Percentiles rank a stretch among this genome's conserved stretches.
Conservation (phyloP, 2,797 vertebrate genomes). For the Brachyalestes nurse region DNA sequence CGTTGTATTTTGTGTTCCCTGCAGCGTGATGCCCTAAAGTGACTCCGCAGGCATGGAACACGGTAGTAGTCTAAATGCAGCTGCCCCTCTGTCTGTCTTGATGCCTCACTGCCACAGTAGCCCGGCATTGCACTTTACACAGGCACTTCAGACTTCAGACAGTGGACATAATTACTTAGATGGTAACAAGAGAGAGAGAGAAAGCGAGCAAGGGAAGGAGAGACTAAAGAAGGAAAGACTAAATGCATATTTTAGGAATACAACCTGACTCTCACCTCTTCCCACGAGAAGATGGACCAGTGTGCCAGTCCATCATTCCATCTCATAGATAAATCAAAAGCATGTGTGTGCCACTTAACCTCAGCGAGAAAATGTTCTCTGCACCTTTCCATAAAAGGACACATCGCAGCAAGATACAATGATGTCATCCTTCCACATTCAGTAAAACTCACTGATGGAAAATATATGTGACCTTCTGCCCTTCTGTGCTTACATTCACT, state of each 20-base stretch:
- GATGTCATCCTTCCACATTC: constrained; percentile 49
- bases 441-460: constrained; percentile 28
- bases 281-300: constrained; percentile 22
- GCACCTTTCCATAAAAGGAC: constrained; percentile 51
- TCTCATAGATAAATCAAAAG: constrained; percentile 40
- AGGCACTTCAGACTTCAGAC: constrained; percentile 56
- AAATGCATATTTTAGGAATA: constrained; percentile 42
- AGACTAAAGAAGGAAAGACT: background rate
- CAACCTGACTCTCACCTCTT: constrained; percentile 30
- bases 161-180: constrained; percentile 26
- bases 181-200: constrained; percentile 15
- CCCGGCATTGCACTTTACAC: constrained; percentile 67
- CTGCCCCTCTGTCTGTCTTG: constrained; percentile 59
- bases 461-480: constrained; percentile 45
- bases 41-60: constrained; percentile 72
- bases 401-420: constrained; percentile 46
- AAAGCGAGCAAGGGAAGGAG: constrained; percentile 22
- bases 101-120: constrained; percentile 66
- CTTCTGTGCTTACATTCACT: constrained; percentile 40
- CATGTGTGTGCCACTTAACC: constrained; percentile 11
- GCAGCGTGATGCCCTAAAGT: constrained; percentile 63
- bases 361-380: constrained; percentile 27
- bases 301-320: constrained; percentile 41
- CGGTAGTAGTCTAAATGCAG: constrained; percentile 65
- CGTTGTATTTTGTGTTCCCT: too few relatives aligned